These are phyloP conservation scores for Heliothis virescens DNA, from an alignment of 1,140 invertebrate species.

Conservation along the genomic window DNA sequence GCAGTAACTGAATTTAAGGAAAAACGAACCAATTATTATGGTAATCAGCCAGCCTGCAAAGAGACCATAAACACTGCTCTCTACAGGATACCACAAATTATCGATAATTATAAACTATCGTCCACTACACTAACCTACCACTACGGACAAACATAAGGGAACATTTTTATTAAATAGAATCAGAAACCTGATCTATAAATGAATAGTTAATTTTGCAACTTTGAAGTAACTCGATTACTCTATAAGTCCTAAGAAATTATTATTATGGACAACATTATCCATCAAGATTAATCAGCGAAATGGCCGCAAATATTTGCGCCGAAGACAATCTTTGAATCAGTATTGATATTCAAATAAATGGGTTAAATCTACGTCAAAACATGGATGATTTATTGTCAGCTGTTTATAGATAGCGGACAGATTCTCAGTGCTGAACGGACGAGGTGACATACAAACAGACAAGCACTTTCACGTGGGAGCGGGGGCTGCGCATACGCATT, in stretches of 20 bases:
- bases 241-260: constrained; percentile 33
- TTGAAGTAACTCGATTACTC: not conserved
- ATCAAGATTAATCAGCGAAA: constrained; percentile 25
- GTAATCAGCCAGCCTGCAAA: not conserved
- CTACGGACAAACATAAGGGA: constrained; percentile 12
- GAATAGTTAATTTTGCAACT: not conserved
- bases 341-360: constrained; percentile 13
- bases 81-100: constrained; percentile 27
- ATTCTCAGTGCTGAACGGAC: constrained; percentile 28
- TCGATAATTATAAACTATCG: constrained; percentile 1
- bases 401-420: constrained; percentile 31
- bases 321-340: constrained; percentile 29
- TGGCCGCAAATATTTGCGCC: constrained; percentile 9
- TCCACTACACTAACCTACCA: not conserved
- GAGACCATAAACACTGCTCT: not conserved
- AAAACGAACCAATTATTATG: not conserved
- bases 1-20: constrained; percentile 15
- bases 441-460: constrained; percentile 53
- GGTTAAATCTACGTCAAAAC: not conserved
- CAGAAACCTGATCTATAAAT: not conserved
- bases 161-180: not conserved
- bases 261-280: constrained; percentile 20
- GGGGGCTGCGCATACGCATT: constrained; percentile 46
- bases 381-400: constrained; percentile 15
- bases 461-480: constrained; percentile 63